These are phyloP conservation scores for Thelaira solivaga DNA, from an alignment of 2,888 invertebrate genomes.

Conservation along the genomic window DNA sequence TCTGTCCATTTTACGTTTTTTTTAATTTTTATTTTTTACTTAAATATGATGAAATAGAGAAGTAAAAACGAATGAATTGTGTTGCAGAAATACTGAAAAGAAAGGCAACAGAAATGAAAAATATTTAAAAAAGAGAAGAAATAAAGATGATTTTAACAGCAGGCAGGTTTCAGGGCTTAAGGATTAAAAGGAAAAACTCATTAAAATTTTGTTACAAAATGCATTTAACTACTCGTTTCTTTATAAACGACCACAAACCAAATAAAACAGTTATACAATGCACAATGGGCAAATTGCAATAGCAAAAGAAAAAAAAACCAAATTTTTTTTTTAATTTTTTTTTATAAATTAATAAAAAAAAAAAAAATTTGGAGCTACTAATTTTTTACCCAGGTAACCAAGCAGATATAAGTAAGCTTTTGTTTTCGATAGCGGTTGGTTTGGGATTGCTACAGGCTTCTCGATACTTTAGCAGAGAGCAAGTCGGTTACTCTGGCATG, in stretches of 20 bases:
- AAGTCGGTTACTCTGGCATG: too few relatives aligned
- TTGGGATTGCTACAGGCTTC: too few relatives aligned
- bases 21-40: constrained; percentile 17
- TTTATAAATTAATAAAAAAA: too few relatives aligned
- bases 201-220: constrained; percentile 72
- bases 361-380: too few relatives aligned
- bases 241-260: constrained; percentile 20
- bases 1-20: constrained; percentile 22
- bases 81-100: neutral
- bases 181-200: constrained; percentile 70
- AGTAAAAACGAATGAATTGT: constrained; percentile 1
- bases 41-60: constrained; percentile 3
- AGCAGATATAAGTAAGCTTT: too few relatives aligned
- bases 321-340: neutral
- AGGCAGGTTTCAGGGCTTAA: constrained; percentile 55
- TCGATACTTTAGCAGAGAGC: too few relatives aligned
- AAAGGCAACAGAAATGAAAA: too few relatives aligned
- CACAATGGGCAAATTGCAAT: constrained; percentile 14
- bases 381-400: too few relatives aligned
- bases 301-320: neutral
- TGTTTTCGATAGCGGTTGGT: too few relatives aligned
- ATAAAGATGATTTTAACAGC: constrained; percentile 39
- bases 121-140: neutral
- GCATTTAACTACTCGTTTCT: constrained; percentile 66
- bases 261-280: neutral